Percentiles rank a stretch among this genome's conserved stretches.
These are phyloP conservation scores for Pandemis corylana DNA, from an alignment of 2,888 invertebrate species.

Conservation along the genomic window DNA sequence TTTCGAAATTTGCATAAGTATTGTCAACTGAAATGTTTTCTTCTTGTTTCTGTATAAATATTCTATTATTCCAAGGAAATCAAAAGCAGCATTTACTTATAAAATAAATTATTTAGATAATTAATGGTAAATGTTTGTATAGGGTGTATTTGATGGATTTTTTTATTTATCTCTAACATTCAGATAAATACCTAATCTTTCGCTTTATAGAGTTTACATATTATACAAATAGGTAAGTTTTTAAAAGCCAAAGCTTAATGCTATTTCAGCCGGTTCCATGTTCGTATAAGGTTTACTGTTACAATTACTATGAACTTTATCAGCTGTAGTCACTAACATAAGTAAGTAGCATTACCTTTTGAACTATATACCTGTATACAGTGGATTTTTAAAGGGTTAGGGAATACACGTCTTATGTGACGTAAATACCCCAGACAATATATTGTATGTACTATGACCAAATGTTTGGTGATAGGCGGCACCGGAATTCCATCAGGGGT, in stretches of 20 bases:
- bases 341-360: constrained; percentile 55
- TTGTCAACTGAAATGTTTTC: neutral
- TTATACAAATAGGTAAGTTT: constrained; percentile 56
- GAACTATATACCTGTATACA: constrained; percentile 43
- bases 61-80: constrained; percentile 1
- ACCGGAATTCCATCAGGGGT: constrained; percentile 68
- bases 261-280: constrained; percentile 60
- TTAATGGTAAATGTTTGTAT: constrained; percentile 29
- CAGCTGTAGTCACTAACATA: constrained; percentile 56
- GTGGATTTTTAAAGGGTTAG: constrained; percentile 57
- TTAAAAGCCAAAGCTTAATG: constrained; percentile 69
- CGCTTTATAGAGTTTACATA: constrained; percentile 55
- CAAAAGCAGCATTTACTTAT: constrained; percentile 35
- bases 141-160: constrained; percentile 33
- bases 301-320: constrained; percentile 54
- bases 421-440: constrained; percentile 74
- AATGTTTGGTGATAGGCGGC: constrained; percentile 75
- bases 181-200: constrained; percentile 45
- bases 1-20: neutral
- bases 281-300: constrained; percentile 57
- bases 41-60: neutral
- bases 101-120: constrained; percentile 25
- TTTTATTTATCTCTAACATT: constrained; percentile 34
- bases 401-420: constrained; percentile 52
- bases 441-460: constrained; percentile 70